Evolutionary conservation across 2,888 invertebrate species (phyloP), one percentile per base, ranked within the genome.

Genomic region (Habrosyne pyritoides): DNA sequence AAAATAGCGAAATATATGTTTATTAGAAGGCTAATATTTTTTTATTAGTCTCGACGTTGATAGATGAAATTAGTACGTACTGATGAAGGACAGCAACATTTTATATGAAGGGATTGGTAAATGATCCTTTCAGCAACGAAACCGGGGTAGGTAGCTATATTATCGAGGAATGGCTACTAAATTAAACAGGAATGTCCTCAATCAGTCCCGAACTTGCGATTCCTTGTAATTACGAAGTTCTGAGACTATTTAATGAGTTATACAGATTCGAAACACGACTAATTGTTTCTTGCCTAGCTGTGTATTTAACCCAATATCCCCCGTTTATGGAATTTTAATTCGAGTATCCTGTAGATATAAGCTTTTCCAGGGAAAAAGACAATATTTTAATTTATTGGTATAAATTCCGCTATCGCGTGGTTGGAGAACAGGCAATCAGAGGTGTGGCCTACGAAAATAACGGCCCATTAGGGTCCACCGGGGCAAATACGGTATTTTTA

Each of bases 361-460:
- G 3, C 5, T 12, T 18, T 4, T 0, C 7, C 2, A 8, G 42
- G 4, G 10, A 42, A 18, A 14, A n/a, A 42, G 6, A 8, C 42
- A 42, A 14, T 42, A n/a, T 42, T 42, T 2, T 18, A 18, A n/a
- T 42, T 42, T 42, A 42, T 42, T 42, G 42, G 56, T 65, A 76
- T 73, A 73, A 78, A 77, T 76, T 72, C 66, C 50, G 55, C 56
- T 68, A 73, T 79, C 54, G 75, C 75, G 77, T 77, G 73, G 66
- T 63, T 67, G 55, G 64, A 66, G 57, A 69, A 65, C 64, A 60
- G 66, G 66, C 75, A 63, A 68, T 73, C 62, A 66, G 65, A 77
- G 83, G 82, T 75, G 83, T 71, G 83, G 73, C 68, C 61, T 63
- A 63, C 61, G 60, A 73, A 72, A 72, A 63, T 73, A 78, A 78